Percentiles rank a stretch among this genome's conserved stretches.
Evolutionary conservation across 2,888 invertebrate genomes (phyloP).

Genomic region (Periphyllus acericola): DNA sequence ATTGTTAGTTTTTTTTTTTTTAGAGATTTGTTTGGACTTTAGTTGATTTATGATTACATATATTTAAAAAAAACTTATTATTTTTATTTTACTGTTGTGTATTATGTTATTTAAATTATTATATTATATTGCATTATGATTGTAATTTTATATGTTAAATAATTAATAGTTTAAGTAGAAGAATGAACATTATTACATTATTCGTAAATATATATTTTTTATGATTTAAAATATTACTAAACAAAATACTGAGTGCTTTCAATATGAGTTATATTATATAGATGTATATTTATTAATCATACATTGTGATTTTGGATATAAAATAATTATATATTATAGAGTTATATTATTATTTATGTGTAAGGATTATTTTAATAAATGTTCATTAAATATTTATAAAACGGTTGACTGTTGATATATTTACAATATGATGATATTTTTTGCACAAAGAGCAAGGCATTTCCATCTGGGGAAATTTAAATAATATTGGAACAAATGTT

Average conservation of each 20-base stretch:
- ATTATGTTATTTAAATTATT: constrained; percentile 30
- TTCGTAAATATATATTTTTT: not conserved
- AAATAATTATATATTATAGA: not conserved
- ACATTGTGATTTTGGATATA: constrained; percentile 42
- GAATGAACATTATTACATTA: constrained; percentile 11
- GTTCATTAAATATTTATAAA: constrained; percentile 26
- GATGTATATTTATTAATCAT: not conserved
- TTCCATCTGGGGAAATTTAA: no score
- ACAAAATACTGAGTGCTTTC: constrained; percentile 56
- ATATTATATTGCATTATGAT: not conserved
- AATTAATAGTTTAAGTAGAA: constrained; percentile 5
- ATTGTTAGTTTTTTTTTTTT: constrained; percentile 37
- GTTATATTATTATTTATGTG: constrained; percentile 28
- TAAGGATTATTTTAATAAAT: constrained; percentile 40
- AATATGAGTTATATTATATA: constrained; percentile 22
- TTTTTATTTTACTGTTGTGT: constrained; percentile 42
- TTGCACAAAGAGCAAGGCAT: no score
- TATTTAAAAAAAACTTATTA: constrained; percentile 21
- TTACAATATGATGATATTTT: no score
- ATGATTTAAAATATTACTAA: constrained; percentile 20
- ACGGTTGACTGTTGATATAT: not conserved
- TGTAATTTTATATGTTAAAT: constrained; percentile 36
- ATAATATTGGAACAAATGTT: no score
- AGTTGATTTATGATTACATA: constrained; percentile 5
- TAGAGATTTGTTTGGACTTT: constrained; percentile 3